Percentiles rank a stretch among this genome's conserved stretches.
Conservation (phyloP, 2,113 vertebrate species). For the Lanius ludovicianus region DNA sequence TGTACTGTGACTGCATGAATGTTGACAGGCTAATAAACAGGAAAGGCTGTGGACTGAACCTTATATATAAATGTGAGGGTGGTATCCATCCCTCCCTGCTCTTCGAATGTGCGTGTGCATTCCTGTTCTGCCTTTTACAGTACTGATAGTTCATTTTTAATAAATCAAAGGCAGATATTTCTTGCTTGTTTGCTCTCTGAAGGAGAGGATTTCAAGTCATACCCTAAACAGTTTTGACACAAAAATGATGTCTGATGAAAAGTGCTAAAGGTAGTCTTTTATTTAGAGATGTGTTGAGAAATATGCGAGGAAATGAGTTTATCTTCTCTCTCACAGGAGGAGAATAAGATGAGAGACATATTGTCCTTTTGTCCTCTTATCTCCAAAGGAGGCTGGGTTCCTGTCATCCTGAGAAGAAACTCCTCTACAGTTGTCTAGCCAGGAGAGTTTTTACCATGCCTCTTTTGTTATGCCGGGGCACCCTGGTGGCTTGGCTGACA, state of each 20-base stretch:
- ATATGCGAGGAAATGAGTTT: not conserved
- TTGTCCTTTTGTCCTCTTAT: not conserved
- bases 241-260: not conserved
- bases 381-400: not conserved
- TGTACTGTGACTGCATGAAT: not conserved
- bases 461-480: not conserved
- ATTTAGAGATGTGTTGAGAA: constrained; percentile 17
- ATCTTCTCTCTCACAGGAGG: not conserved
- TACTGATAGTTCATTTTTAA: not conserved
- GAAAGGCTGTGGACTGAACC: not conserved
- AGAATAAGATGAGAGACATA: not conserved
- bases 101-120: not conserved
- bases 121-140: constrained; percentile 6
- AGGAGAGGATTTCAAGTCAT: not conserved
- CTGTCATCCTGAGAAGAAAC: not conserved
- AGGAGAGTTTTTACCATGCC: not conserved
- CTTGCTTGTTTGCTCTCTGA: not conserved
- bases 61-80: not conserved
- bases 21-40: constrained; percentile 8
- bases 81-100: not conserved
- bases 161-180: constrained; percentile 46
- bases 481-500: not conserved
- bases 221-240: not conserved
- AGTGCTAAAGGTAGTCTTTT: not conserved
- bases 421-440: not conserved